Evolutionary conservation across 2,888 invertebrate species (phyloP).

Genomic region (Torymus tubicola): DNA sequence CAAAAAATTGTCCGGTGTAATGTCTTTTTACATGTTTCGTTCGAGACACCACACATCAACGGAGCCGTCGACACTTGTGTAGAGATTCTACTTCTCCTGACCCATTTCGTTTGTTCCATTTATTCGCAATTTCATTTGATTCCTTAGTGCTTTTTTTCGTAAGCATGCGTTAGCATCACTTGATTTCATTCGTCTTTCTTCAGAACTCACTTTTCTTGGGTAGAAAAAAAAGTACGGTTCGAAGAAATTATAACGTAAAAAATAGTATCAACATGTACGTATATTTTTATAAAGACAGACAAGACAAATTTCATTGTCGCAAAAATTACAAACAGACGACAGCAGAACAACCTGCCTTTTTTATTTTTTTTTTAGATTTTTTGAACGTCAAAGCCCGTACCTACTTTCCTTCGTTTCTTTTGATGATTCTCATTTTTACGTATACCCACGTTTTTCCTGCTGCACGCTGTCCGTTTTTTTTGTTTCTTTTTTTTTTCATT

Average conservation of each 20-base stretch:
- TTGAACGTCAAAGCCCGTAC: slow-evolving; percentile 57
- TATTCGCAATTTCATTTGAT: slow-evolving; percentile 52
- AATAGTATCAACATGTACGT: slow-evolving; percentile 68
- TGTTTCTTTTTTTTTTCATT: slow-evolving; percentile 36
- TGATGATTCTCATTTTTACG: slow-evolving; percentile 43
- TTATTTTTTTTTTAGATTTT: slow-evolving; percentile 43
- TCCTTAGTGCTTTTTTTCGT: slow-evolving; percentile 36
- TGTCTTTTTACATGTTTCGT: slow-evolving; percentile 58
- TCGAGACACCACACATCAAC: slow-evolving; percentile 51
- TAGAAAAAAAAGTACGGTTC: slow-evolving; percentile 55
- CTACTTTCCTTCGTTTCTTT: slow-evolving; percentile 50
- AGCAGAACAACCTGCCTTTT: slow-evolving; percentile 56
- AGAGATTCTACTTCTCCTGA: slow-evolving; percentile 53
- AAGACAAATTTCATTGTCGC: slow-evolving; percentile 64
- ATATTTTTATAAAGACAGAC: slow-evolving; percentile 69
- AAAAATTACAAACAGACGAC: slow-evolving; percentile 65
- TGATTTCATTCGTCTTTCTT: slow-evolving; percentile 41
- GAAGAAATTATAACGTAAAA: slow-evolving; percentile 61
- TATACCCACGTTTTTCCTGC: slow-evolving; percentile 45
- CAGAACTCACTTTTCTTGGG: slow-evolving; percentile 44
- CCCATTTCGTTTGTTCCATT: slow-evolving; percentile 45
- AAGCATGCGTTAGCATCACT: slow-evolving; percentile 43
- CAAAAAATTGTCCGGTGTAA: slow-evolving; percentile 51
- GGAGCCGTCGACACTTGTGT: slow-evolving; percentile 43
- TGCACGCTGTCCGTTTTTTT: slow-evolving; percentile 49